Evolutionary conservation across 2,797 vertebrate genomes (phyloP).

Genomic region (Lates japonicus): DNA sequence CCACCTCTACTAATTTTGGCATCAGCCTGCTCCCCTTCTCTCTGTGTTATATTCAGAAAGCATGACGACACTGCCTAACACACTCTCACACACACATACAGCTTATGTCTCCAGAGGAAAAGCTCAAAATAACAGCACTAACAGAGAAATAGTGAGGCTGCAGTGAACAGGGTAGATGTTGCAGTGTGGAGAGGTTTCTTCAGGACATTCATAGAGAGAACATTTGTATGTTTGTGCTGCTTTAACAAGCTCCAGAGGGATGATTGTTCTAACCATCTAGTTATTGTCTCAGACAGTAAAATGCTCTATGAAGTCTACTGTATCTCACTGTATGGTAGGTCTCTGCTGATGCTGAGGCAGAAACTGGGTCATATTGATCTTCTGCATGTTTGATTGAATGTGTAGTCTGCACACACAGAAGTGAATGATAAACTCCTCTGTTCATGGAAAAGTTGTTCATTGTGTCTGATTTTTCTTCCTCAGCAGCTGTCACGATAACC

Average conservation of each 20-base stretch:
- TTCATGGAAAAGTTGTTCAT: constrained; percentile 10
- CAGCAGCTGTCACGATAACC: constrained; percentile 3
- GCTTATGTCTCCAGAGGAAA: constrained; percentile 29
- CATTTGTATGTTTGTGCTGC: constrained; percentile 23
- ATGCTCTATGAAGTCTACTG: constrained; percentile 16
- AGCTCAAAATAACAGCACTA: constrained; percentile 51
- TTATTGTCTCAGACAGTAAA: constrained; percentile 38
- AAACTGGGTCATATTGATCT: constrained; percentile 76
- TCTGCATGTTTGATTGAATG: constrained; percentile 47
- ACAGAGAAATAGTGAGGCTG: background rate
- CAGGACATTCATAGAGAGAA: constrained; percentile 41
- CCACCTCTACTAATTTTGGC: constrained; percentile 15
- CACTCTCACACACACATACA: constrained; percentile 23
- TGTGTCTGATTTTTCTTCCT: constrained; percentile 11
- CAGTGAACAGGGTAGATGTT: background rate
- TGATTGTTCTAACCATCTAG: constrained; percentile 5
- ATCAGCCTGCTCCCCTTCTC: constrained; percentile 8
- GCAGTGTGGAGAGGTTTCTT: constrained; percentile 22
- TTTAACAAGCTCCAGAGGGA: constrained; percentile 47
- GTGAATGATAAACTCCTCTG: constrained; percentile 29
- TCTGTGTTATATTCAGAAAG: constrained; percentile 7
- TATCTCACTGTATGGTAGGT: constrained; percentile 19
- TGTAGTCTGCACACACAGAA: constrained; percentile 20
- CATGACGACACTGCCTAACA: constrained; percentile 1
- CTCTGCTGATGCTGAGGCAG: constrained; percentile 35